Conservation (phyloP, 2,113 vertebrate genomes). For the Indicator maculatus region DNA sequence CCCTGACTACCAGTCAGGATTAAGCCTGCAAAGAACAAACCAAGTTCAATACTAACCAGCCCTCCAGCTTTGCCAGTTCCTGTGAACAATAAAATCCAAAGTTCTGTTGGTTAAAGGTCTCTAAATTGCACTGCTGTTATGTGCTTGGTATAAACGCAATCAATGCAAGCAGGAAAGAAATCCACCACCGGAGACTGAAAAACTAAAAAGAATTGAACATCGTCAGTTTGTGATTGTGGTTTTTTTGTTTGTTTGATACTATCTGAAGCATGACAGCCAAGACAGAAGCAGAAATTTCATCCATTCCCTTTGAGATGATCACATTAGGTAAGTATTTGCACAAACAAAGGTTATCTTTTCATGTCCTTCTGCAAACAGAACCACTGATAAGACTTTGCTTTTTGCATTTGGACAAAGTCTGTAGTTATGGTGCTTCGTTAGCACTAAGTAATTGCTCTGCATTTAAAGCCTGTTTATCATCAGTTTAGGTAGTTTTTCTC, state of each 20-base stretch:
- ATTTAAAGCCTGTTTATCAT: conserved; percentile 63
- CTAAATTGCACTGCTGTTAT: background rate
- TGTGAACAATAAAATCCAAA: conserved; percentile 36
- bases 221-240: background rate
- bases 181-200: background rate
- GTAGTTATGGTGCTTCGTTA: conserved; percentile 68
- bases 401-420: conserved; percentile 53
- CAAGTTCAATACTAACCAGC: conserved; percentile 31
- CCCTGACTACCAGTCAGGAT: background rate
- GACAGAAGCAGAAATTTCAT: conserved; percentile 52
- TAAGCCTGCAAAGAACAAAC: background rate
- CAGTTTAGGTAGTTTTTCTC: conserved; percentile 56
- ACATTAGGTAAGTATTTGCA: conserved; percentile 66
- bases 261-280: background rate
- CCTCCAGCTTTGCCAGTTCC: background rate
- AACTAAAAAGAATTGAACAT: background rate
- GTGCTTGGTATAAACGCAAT: background rate
- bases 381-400: conserved; percentile 43
- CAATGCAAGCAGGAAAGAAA: background rate
- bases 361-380: conserved; percentile 53
- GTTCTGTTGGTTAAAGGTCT: conserved; percentile 1
- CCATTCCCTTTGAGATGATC: conserved; percentile 14
- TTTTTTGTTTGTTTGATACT: background rate
- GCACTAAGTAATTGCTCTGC: conserved; percentile 63
- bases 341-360: conserved; percentile 70